Conservation (phyloP, 2,888 invertebrate species). For the Nephrotoma flavescens region DNA sequence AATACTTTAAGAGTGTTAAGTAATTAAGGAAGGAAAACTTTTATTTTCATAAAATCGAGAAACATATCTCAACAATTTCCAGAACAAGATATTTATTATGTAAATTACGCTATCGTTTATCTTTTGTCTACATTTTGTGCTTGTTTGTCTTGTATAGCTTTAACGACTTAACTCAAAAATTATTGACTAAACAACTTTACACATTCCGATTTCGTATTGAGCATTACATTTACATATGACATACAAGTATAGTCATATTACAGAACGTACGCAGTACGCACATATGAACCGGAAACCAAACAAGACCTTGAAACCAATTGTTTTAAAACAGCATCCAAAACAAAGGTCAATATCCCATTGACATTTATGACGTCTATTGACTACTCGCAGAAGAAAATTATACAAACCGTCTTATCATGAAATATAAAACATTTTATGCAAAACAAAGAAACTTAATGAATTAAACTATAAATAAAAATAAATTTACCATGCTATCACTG, state of each 20-base stretch:
- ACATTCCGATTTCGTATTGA: not conserved
- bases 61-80: no score
- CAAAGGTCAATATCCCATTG: not conserved
- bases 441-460: not conserved
- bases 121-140: no score
- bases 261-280: not conserved
- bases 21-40: no score
- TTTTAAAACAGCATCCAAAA: not conserved
- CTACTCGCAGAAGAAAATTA: not conserved
- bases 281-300: not conserved
- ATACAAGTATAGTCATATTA: no score
- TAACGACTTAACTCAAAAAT: no score
- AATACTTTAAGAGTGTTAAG: no score
- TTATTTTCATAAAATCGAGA: no score
- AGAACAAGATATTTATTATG: no score
- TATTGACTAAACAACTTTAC: not conserved
- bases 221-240: not conserved
- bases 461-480: not conserved
- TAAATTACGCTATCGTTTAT: no score
- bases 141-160: no score
- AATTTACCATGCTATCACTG: not conserved
- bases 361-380: not conserved
- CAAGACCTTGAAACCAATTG: not conserved
- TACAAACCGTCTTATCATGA: not conserved
- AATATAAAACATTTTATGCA: not conserved